phyloP scores from a whole-genome alignment of 2,797 vertebrate species.

The Ibycter americanus region DNA sequence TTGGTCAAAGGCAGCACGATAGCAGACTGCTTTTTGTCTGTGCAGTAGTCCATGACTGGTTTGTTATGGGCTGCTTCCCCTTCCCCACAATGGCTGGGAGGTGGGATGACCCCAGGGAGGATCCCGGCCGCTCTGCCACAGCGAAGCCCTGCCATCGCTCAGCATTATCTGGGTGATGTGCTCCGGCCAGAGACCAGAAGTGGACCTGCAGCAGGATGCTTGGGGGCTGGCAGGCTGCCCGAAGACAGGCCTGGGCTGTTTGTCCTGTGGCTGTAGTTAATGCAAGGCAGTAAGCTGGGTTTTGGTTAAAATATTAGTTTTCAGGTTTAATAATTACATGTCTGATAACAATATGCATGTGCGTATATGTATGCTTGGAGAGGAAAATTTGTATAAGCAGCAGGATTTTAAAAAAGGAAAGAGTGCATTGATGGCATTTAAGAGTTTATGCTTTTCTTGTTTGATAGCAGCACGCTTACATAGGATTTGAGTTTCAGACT shows the following conservation, averaged over 20 bases:
- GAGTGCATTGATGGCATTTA: background rate
- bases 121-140: background rate
- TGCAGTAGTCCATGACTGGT: background rate
- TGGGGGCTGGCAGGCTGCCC: background rate
- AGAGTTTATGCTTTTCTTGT: background rate
- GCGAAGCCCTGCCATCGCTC: background rate
- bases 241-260: background rate
- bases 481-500: background rate
- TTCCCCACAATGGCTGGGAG: background rate
- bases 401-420: background rate
- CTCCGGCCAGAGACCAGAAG: background rate
- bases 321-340: background rate
- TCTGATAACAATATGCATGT: background rate
- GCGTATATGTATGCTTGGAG: background rate
- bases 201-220: background rate
- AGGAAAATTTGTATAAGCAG: background rate
- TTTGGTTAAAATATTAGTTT: background rate
- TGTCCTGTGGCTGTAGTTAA: background rate
- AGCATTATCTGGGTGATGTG: background rate
- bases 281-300: background rate
- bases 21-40: background rate
- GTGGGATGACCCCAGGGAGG: background rate
- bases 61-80: background rate
- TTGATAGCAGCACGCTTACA: background rate
- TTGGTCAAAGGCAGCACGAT: background rate